These are phyloP conservation scores for Gallinago jamesoni DNA, from an alignment of 2,113 vertebrate genomes.

Conservation along the genomic window DNA sequence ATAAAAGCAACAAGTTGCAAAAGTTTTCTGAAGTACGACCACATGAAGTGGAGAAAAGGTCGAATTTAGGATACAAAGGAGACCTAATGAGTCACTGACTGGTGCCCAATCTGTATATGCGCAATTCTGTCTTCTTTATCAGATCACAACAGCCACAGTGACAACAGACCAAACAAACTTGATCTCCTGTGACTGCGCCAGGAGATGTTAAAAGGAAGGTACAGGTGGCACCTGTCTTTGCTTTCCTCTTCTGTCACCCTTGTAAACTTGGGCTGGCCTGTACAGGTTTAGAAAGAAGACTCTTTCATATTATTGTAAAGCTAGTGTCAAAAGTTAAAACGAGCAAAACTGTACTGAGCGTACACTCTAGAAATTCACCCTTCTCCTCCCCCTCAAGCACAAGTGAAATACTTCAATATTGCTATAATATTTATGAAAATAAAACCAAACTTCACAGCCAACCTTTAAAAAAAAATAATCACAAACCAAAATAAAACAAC, in stretches of 20 bases:
- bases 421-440: not conserved
- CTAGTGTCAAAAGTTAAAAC: not conserved
- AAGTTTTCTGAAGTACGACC: not conserved
- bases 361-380: not conserved
- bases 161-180: not conserved
- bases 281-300: not conserved
- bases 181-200: not conserved
- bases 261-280: not conserved
- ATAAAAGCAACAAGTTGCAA: not conserved
- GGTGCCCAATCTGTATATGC: not conserved
- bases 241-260: not conserved
- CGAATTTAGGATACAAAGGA: not conserved
- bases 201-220: not conserved
- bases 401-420: not conserved
- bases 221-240: not conserved
- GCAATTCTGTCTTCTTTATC: not conserved
- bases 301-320: not conserved
- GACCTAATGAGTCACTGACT: not conserved
- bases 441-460: not conserved
- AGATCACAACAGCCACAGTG: not conserved
- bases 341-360: not conserved
- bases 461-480: not conserved
- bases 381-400: not conserved
- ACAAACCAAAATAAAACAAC: not conserved
- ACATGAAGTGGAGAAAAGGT: not conserved